A percentile compares a stretch with the other conserved stretches of the same genome.
Evolutionary conservation across 2,888 invertebrate species (phyloP).

Genomic region (Clitarchus hookeri): DNA sequence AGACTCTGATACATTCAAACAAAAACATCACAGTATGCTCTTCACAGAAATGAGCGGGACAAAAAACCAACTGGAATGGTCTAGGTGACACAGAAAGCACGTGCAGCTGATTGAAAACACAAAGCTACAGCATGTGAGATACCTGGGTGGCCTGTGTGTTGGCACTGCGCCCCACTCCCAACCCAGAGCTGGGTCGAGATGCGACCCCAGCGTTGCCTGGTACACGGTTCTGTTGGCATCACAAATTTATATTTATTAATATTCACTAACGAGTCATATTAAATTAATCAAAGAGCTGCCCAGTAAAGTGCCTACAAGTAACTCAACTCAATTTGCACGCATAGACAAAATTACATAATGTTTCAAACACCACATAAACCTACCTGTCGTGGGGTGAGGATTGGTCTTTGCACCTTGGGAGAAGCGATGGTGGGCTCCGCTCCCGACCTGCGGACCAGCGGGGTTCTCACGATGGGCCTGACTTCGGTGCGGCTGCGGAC

Average conservation of each 20-base stretch:
- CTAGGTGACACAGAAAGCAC: background rate
- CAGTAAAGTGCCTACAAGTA: no score
- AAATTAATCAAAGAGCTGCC: no score
- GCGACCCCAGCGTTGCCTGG: background rate
- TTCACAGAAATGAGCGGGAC: background rate
- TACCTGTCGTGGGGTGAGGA: constrained; percentile 32
- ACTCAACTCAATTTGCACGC: no score
- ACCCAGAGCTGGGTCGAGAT: background rate
- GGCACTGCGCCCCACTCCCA: background rate
- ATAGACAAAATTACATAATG: no score
- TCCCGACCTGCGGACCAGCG: constrained; percentile 21
- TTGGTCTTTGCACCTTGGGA: constrained; percentile 29
- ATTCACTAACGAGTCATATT: no score
- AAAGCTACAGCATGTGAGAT: background rate
- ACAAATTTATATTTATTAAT: background rate
- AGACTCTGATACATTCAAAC: background rate
- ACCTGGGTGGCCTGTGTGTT: background rate
- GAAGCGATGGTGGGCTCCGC: constrained; percentile 7
- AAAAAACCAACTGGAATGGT: background rate
- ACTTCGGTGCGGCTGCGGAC: constrained; percentile 37
- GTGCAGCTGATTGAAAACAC: background rate
- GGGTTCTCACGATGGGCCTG: constrained; percentile 24
- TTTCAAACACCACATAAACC: background rate
- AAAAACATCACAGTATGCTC: background rate
- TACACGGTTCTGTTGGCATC: background rate